Evolutionary conservation across 2,113 vertebrate genomes (phyloP).

Genomic region (Pristiophorus japonicus): DNA sequence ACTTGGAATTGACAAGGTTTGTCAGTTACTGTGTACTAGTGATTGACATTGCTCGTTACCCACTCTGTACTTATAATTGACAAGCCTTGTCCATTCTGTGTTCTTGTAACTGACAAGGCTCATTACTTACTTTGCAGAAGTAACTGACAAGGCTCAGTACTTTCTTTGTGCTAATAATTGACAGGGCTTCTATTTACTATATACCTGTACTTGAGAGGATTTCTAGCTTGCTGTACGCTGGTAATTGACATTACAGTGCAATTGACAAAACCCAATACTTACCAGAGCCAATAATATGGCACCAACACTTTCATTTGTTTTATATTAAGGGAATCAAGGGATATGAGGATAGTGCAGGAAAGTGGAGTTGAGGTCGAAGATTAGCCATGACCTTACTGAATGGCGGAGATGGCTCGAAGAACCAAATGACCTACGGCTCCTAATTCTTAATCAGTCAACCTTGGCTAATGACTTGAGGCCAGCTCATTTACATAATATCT

Average conservation of each 20-base stretch:
- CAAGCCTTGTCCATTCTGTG: neutral
- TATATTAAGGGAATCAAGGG: too few relatives aligned
- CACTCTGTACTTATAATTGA: neutral
- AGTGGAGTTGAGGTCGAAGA: too few relatives aligned
- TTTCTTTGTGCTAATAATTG: neutral
- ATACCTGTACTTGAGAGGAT: neutral
- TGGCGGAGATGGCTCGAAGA: too few relatives aligned
- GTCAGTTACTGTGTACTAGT: neutral
- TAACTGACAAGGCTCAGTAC: neutral
- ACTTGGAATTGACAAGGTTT: neutral
- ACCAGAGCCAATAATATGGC: neutral
- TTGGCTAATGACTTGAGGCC: neutral
- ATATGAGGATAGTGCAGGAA: too few relatives aligned
- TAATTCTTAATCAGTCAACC: neutral
- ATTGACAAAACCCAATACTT: neutral
- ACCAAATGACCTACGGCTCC: too few relatives aligned
- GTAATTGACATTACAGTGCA: neutral
- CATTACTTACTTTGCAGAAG: neutral
- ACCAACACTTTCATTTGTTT: too few relatives aligned
- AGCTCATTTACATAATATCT: neutral
- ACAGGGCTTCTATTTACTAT: too few relatives aligned
- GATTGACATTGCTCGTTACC: neutral
- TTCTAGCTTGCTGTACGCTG: neutral
- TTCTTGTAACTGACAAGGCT: slow-evolving; percentile 5
- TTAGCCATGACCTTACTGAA: too few relatives aligned